A percentile compares a stretch with the other conserved stretches of the same genome.
Conservation (phyloP, 2,113 vertebrate species). For the Neogale vison region DNA sequence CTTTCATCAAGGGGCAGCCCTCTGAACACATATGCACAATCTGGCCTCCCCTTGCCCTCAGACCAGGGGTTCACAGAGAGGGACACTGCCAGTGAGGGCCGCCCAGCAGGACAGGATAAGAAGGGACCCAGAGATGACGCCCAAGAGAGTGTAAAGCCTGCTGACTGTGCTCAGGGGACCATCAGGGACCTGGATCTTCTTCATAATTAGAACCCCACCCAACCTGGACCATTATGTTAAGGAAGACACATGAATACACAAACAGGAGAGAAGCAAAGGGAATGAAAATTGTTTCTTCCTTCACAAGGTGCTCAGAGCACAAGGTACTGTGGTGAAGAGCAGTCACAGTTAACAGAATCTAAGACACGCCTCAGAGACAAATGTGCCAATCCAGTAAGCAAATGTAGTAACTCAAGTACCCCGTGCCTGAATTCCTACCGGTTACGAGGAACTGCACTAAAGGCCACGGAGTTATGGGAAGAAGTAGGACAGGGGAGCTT, state of each 20-base stretch:
- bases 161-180: not conserved
- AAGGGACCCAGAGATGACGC: too few relatives aligned
- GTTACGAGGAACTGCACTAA: not conserved
- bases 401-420: accelerated
- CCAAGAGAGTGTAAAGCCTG: not conserved
- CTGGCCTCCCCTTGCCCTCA: not conserved
- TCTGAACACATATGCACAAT: too few relatives aligned
- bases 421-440: not conserved
- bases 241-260: not conserved
- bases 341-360: not conserved
- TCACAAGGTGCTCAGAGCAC: not conserved
- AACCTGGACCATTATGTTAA: too few relatives aligned
- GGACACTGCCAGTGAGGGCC: not conserved
- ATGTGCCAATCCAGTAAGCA: not conserved
- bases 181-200: not conserved
- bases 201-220: not conserved
- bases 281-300: not conserved
- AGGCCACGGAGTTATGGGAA: not conserved
- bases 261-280: not conserved
- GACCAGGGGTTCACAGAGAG: not conserved
- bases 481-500: not conserved
- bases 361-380: not conserved
- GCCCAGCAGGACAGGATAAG: accelerated
- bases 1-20: not conserved
- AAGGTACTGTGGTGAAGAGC: not conserved